Conservation (phyloP, 2,797 vertebrate species). For the Etheostoma perlongum region DNA sequence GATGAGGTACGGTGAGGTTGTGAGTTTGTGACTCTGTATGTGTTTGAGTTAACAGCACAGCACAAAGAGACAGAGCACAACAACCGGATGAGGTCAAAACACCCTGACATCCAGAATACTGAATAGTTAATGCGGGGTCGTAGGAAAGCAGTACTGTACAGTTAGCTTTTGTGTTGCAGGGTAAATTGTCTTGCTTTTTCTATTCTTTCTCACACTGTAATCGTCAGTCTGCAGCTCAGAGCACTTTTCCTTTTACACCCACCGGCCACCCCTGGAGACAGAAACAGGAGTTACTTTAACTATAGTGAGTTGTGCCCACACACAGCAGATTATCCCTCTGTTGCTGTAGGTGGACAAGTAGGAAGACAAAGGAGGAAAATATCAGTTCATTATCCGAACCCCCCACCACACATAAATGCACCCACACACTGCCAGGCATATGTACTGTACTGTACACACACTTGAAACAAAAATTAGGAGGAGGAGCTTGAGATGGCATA, state of each 20-base stretch:
- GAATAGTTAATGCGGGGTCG: conserved; percentile 54
- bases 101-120: conserved; percentile 31
- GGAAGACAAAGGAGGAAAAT: conserved; percentile 57
- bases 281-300: conserved; percentile 41
- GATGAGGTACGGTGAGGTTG: neutral
- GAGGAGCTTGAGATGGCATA: conserved; percentile 47
- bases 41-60: neutral
- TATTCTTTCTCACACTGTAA: conserved; percentile 36
- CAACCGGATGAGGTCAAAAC: conserved; percentile 31
- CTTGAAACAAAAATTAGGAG: conserved; percentile 35
- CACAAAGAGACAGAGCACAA: neutral
- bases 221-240: conserved; percentile 46
- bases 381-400: conserved; percentile 53
- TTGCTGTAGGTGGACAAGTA: conserved; percentile 69
- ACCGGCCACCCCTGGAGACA: conserved; percentile 41
- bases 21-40: conserved; percentile 9
- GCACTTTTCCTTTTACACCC: conserved; percentile 38
- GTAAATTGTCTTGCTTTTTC: conserved; percentile 52
- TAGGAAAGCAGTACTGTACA: conserved; percentile 23
- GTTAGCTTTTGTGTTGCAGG: conserved; percentile 23
- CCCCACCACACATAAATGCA: conserved; percentile 19
- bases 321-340: conserved; percentile 27
- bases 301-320: conserved; percentile 16
- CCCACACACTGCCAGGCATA: conserved; percentile 52
- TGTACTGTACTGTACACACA: conserved; percentile 12